Conservation (phyloP, 2,113 vertebrate genomes). For the Fukomys damarensis region DNA sequence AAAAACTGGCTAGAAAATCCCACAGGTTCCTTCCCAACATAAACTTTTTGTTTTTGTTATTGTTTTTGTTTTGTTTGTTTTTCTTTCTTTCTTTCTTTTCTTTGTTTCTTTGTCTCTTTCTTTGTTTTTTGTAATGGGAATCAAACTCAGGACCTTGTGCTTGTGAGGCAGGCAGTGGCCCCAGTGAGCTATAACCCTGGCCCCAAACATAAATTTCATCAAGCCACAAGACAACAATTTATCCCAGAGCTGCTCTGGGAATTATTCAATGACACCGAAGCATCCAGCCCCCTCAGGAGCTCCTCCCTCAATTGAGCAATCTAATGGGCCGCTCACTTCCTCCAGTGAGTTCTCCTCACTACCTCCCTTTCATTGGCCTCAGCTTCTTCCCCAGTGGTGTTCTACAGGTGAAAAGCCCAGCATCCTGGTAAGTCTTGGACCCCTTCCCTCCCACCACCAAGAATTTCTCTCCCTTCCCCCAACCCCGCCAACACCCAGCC, state of each 20-base stretch:
- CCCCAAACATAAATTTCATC: not conserved
- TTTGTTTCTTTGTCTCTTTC: too few relatives aligned
- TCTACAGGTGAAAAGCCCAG: slow-evolving; percentile 53
- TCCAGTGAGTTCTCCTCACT: not conserved
- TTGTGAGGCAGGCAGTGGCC: too few relatives aligned
- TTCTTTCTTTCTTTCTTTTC: too few relatives aligned
- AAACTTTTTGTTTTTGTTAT: too few relatives aligned
- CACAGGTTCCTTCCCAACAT: not conserved
- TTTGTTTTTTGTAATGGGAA: too few relatives aligned
- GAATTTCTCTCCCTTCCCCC: not conserved
- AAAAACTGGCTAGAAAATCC: slow-evolving; percentile 22
- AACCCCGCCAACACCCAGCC: not conserved
- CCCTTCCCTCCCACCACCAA: not conserved
- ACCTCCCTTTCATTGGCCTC: not conserved
- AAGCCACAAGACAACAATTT: not conserved
- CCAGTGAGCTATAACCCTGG: too few relatives aligned
- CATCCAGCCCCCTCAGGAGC: not conserved
- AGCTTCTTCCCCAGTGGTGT: slow-evolving; percentile 28
- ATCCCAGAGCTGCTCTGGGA: not conserved
- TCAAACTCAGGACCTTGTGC: too few relatives aligned
- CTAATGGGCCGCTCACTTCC: slow-evolving; percentile 65
- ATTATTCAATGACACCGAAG: slow-evolving; percentile 43
- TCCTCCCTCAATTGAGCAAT: slow-evolving; percentile 72
- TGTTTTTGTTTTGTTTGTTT: too few relatives aligned
- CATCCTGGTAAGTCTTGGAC: slow-evolving; percentile 59